phyloP scores from a whole-genome alignment of 2,888 invertebrate genomes.

The Campaea margaritaria region DNA sequence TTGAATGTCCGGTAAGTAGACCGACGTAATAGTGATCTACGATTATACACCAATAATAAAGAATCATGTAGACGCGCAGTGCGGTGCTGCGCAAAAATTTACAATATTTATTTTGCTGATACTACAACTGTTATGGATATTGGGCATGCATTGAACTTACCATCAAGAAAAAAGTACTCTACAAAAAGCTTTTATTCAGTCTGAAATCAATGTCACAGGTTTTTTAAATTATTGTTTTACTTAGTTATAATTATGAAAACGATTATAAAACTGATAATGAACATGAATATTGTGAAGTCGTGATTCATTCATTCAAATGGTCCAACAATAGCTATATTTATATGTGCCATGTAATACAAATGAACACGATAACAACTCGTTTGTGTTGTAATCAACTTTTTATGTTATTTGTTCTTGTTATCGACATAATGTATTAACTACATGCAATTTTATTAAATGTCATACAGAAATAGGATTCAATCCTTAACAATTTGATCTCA shows the following conservation, averaged over 20 bases:
- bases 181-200: no score
- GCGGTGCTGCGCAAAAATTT: no score
- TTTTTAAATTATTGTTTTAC: background rate
- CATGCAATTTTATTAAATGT: background rate
- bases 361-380: constrained; percentile 5
- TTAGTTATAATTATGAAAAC: background rate
- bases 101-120: no score
- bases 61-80: no score
- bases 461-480: background rate
- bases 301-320: constrained; percentile 7
- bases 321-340: background rate
- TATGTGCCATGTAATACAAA: background rate
- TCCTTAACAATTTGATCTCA: background rate
- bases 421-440: background rate
- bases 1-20: background rate
- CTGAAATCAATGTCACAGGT: no score
- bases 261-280: background rate
- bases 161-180: no score
- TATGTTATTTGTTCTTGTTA: background rate
- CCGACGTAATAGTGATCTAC: background rate
- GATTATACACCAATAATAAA: no score
- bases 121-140: no score
- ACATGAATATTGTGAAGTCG: background rate
- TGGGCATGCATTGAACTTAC: no score
- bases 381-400: background rate